Conservation (phyloP, 2,797 vertebrate genomes). For the Choloepus didactylus region DNA sequence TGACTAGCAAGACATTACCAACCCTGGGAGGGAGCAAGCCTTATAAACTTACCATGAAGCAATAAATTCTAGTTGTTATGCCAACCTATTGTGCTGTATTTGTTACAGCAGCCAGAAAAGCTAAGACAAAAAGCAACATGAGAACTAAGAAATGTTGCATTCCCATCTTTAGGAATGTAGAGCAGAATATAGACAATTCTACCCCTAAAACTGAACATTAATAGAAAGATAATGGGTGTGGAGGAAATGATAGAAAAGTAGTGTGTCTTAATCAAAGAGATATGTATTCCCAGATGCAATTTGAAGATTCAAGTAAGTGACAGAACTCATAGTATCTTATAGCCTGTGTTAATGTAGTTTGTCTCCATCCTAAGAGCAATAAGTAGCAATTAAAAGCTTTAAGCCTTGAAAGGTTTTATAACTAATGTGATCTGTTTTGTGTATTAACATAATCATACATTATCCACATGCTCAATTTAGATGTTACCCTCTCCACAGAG, state of each 20-base stretch:
- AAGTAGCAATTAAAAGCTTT: neutral
- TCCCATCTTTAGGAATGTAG: neutral
- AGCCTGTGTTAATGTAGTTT: neutral
- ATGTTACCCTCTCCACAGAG: rapidly evolving
- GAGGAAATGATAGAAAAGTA: neutral
- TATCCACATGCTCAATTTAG: neutral
- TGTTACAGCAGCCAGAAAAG: too few relatives aligned
- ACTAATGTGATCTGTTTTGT: neutral
- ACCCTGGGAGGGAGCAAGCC: too few relatives aligned
- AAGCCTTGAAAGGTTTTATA: neutral
- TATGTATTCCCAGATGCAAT: neutral
- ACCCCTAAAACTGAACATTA: neutral
- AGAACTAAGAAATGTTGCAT: neutral
- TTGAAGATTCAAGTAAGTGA: neutral
- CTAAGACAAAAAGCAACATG: too few relatives aligned
- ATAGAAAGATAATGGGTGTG: neutral
- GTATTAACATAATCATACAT: neutral
- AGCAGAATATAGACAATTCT: neutral
- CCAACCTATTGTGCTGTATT: too few relatives aligned
- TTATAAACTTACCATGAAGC: too few relatives aligned
- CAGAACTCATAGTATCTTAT: neutral
- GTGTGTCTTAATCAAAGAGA: neutral
- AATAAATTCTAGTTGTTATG: too few relatives aligned
- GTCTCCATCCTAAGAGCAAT: neutral
- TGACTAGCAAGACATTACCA: too few relatives aligned